phyloP scores from a whole-genome alignment of 2,113 vertebrate species.

The Mus pahari region DNA sequence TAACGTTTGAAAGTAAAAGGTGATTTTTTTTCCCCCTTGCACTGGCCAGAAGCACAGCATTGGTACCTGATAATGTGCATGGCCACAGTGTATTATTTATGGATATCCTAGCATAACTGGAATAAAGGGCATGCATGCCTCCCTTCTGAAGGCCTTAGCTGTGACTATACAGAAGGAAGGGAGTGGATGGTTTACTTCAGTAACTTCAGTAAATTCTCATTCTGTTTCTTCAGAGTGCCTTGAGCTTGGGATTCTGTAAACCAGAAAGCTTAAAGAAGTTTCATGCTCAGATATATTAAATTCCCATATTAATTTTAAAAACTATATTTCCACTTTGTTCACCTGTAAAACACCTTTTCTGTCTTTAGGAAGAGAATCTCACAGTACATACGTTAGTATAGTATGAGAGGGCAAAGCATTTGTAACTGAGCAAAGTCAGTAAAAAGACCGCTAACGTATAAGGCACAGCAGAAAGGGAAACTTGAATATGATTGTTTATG shows the following conservation, averaged over 20 bases:
- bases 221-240: slow-evolving; percentile 16
- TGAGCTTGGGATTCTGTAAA: neutral
- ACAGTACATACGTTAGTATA: neutral
- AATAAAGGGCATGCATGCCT: neutral
- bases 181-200: neutral
- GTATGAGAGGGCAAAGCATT: neutral
- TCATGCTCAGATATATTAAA: neutral
- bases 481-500: neutral
- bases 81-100: neutral
- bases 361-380: neutral
- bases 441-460: neutral
- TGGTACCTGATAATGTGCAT: slow-evolving; percentile 23
- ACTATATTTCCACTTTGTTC: neutral
- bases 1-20: slow-evolving; percentile 38
- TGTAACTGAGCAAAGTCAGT: neutral
- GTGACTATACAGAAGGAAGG: neutral
- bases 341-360: neutral
- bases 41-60: slow-evolving; percentile 40
- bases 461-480: neutral
- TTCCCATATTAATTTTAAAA: neutral
- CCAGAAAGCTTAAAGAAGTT: slow-evolving; percentile 21
- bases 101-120: neutral
- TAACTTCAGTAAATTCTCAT: neutral
- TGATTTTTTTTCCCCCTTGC: neutral
- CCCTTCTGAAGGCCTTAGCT: neutral